Evolutionary conservation across 2,888 invertebrate genomes (phyloP), one percentile per base, ranked within the genome.

Genomic region (Cephonodes hylas): DNA sequence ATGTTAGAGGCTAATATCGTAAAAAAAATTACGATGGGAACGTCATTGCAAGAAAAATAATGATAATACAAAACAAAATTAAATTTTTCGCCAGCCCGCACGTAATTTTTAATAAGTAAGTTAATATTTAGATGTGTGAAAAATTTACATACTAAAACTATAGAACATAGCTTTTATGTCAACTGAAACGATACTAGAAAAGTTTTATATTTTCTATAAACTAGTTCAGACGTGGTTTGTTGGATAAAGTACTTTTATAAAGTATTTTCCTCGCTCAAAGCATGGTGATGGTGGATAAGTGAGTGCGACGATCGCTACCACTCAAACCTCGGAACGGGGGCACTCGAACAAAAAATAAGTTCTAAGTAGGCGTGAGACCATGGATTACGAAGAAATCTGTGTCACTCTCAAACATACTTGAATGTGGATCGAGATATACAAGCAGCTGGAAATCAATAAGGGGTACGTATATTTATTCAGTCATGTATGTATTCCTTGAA

Each of bases 211-310:
- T 3, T 20, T 44, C 20, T 7, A 20, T 10, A 25, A 48, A 34
- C 34, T 34, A 34, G 34, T 13, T 34, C 34, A 53, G 31, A 8
- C 10, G 2, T 18, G 6, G 20, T 10, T 8, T 5, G 8, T 53
- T 53, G 4, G 8, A 53, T 15, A 53, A 27, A 15, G 15, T 48
- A 8, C 15, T 27, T 15, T 15, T 15, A 3, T 27, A 53, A 53
- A 48, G 18, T 27, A 53, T 58, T 31, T 62, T 56, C 34, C 59
- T 61, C 34, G 34, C 34, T 56, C 42, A 45, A 58, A 46, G 42
- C 63, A 27, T 38, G 18, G 31, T 53, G 53, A 53, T 53, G 53
- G 53, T 8, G 31, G 48, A 48, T 53, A 53, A 44, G 44, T 44
- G 44, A 4, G 20, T 44, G 20, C 44, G 20, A 53, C 53, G 53